Evolutionary conservation across 2,113 vertebrate species (phyloP), one percentile per base, ranked within the genome.

Genomic region (Otocyon megalotis): DNA sequence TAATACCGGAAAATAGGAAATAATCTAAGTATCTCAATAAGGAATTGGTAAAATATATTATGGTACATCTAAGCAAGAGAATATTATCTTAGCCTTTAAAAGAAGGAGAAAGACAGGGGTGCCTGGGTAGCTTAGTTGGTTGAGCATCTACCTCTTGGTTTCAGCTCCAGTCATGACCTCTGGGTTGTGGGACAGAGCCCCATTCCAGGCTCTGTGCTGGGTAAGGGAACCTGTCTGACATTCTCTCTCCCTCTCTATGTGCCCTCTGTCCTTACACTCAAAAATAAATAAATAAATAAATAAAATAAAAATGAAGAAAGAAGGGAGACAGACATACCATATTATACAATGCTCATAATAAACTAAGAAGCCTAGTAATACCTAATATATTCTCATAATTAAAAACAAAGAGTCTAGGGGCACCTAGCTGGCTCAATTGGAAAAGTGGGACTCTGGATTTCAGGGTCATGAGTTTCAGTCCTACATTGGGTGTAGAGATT

Each of bases 11-110:
- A 96, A 79, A 90, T 15, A 48, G 11, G 30, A 74, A 93, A 80
- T 92, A 93, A 87, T 2, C 32, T 89, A 81, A 93, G 62, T 72
- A 94, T 48, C 22, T 93, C 24, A 91, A 58, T 76, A 88, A 79
- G 14, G 30, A 93, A 90, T 19, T 80, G 12, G n/a, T 71, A 91
- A 94, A 89, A 85, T 92, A 54, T 84, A 96, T 79, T 88, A 69
- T 35, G 54, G 35, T 58, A 1, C 26, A 91, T 67, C 43, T 11
- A 88, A 71, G 69, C 60, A 84, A 91, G 8, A 84, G 3, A 94
- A 53, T 72, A 82, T 90, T 95, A 91, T 48, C 26, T 76, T 37
- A 92, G 2, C 10, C 63, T 80, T 91, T 86, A 88, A 93, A 94
- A 96, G 43, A 72, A 76, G 43, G 37, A 50, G 74, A 77, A 76